Evolutionary conservation across 1,140 invertebrate genomes (phyloP).

Genomic region (Whitmania pigra): DNA sequence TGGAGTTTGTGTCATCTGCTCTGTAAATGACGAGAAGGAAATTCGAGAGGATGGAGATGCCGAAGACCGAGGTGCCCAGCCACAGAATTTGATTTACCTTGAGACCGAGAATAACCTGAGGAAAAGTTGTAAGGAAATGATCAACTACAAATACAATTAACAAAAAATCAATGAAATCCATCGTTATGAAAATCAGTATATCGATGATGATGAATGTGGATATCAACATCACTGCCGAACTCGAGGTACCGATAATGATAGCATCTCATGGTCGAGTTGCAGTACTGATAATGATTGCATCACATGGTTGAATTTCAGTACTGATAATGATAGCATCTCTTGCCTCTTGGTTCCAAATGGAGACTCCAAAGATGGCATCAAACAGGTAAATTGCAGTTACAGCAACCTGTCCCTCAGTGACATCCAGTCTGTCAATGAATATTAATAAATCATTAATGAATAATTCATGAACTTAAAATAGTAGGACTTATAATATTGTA

Average conservation of each 20-base stretch:
- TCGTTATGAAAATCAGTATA: too few relatives aligned
- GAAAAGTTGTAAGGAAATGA: too few relatives aligned
- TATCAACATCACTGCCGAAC: too few relatives aligned
- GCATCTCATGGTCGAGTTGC: too few relatives aligned
- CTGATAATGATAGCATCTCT: conserved; percentile 27
- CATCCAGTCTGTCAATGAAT: conserved; percentile 58
- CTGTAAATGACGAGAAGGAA: background rate
- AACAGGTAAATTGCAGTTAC: conserved; percentile 79
- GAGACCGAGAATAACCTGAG: background rate
- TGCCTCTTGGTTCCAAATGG: conserved; percentile 72
- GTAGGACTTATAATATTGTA: background rate
- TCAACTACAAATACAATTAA: too few relatives aligned
- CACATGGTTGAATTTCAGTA: too few relatives aligned
- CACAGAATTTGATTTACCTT: background rate
- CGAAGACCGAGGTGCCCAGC: background rate
- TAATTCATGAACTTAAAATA: background rate
- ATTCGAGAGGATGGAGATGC: background rate
- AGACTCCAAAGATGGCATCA: conserved; percentile 70
- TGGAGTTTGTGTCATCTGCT: background rate
- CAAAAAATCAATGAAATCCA: too few relatives aligned
- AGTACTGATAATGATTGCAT: too few relatives aligned
- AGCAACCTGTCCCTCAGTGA: conserved; percentile 90
- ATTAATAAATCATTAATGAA: background rate
- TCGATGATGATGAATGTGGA: too few relatives aligned
- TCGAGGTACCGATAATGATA: too few relatives aligned